Conservation (phyloP, 1,140 invertebrate species). For the Parapsyche elsis region DNA sequence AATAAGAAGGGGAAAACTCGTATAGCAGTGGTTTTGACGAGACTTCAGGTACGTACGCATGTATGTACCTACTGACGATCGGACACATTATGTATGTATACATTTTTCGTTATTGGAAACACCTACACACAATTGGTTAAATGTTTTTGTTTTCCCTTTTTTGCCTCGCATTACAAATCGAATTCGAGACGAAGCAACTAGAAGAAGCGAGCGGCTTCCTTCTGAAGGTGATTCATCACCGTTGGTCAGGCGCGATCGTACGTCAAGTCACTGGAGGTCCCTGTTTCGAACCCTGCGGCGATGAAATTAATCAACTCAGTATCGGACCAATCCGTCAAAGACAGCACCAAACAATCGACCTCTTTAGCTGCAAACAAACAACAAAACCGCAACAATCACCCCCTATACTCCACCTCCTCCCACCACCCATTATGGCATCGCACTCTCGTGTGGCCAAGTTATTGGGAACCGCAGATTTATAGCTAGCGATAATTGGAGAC, state of each 20-base stretch:
- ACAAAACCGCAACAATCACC: background rate
- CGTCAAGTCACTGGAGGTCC: background rate
- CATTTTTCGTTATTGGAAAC: too few species aligned
- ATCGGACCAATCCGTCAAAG: conserved; percentile 35
- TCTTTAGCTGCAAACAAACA: background rate
- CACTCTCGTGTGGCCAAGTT: background rate
- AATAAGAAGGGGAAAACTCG: too few species aligned
- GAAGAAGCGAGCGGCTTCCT: background rate
- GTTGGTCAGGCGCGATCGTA: background rate
- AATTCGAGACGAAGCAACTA: conserved; percentile 14
- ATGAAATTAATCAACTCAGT: conserved; percentile 27
- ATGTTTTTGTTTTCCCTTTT: background rate
- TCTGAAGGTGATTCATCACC: conserved; percentile 27
- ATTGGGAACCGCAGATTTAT: conserved; percentile 4
- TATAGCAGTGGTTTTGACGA: too few species aligned
- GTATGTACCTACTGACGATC: too few species aligned
- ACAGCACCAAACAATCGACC: conserved; percentile 17
- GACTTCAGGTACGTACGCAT: too few species aligned
- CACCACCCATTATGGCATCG: too few species aligned
- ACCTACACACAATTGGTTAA: too few species aligned
- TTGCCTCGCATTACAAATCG: background rate
- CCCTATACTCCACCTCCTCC: background rate
- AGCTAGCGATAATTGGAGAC: background rate
- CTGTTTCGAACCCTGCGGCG: conserved; percentile 9
- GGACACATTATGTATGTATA: too few species aligned